Base-by-base conservation (phyloP, 2,888 invertebrate species). In the Hydriomena furcata region DNA sequence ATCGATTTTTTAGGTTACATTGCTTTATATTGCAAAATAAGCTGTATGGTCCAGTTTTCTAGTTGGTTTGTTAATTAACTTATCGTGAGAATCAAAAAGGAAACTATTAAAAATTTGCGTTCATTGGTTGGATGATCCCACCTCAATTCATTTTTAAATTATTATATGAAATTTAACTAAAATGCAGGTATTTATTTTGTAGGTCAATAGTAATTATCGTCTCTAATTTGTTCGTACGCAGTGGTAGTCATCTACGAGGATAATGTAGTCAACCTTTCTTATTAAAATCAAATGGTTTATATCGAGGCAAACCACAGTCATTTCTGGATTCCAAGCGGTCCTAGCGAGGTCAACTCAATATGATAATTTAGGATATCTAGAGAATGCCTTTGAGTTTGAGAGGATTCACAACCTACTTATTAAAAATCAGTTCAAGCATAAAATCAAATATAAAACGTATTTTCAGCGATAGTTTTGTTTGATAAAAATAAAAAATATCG, bases 301-400 rank as follows among this genome's bases (percentile, higher is more conserved):
- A 58, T 60, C 84, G 82, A 84, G 84, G 85, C 74, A 52, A 85
- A 74, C 85, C 42, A 65, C 71, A 55, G 68, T 71, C 58, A 47
- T 61, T 50, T 57, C 54, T 52, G 66, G 65, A 65, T 72, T 47
- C 64, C 58, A 55, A 11, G 58, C 69, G 79, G 79, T 71, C 76
- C 63, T 59, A 23, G 20, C 46, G 41, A 59, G 60, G 55, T 58
- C 45, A 52, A 34, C 49, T 40, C 11, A 8, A 7, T 45, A 36
- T 46, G 28, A 23, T 36, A 48, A 51, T 53, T 41, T 50, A 11
- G 52, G 49, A 55, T 53, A 53, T 58, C 60, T 58, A 49, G 59
- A 42, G 57, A 67, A 41, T 55, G 41, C 53, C 57, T 53, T 55
- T 53, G 17, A 20, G 6, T 32, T 32, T 20, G 7, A n/a, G n/a